These are phyloP conservation scores for Cheilosia soror DNA, from an alignment of 2,888 invertebrate species.

Conservation along the genomic window DNA sequence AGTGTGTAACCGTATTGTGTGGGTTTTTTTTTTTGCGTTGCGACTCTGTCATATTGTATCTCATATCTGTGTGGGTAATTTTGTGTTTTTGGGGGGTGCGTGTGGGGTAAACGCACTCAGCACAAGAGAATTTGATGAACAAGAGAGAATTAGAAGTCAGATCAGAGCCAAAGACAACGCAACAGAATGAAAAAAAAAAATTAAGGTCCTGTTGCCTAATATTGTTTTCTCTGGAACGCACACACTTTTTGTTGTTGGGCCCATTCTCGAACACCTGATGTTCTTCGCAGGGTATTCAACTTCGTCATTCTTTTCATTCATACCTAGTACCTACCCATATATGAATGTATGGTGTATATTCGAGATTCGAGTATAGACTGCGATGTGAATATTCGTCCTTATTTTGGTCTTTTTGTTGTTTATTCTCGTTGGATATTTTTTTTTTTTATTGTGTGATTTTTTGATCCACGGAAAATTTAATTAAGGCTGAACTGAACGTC, in stretches of 20 bases:
- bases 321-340: neutral
- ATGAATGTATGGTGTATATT: neutral
- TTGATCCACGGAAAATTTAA: slow-evolving; percentile 53
- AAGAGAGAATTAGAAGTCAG: slow-evolving; percentile 18
- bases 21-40: slow-evolving; percentile 16
- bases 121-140: neutral
- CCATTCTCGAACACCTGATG: slow-evolving; percentile 16
- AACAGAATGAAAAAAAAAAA: neutral
- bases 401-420: neutral
- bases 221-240: neutral
- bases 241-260: neutral
- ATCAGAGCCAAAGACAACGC: neutral
- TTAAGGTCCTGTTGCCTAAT: slow-evolving; percentile 40
- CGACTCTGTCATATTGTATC: neutral
- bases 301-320: slow-evolving; percentile 4
- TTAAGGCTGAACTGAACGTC: slow-evolving; percentile 39
- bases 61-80: slow-evolving; percentile 1
- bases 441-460: slow-evolving; percentile 50
- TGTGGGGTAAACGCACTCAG: no score
- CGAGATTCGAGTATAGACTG: neutral
- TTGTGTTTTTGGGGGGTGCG: neutral
- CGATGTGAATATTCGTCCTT: neutral
- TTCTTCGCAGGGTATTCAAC: slow-evolving; percentile 34
- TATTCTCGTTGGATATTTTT: neutral
- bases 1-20: slow-evolving; percentile 35